Evolutionary conservation across 2,888 invertebrate genomes (phyloP), one percentile per base, ranked within the genome.

Genomic region (Hirtodrosophila cameraria): DNA sequence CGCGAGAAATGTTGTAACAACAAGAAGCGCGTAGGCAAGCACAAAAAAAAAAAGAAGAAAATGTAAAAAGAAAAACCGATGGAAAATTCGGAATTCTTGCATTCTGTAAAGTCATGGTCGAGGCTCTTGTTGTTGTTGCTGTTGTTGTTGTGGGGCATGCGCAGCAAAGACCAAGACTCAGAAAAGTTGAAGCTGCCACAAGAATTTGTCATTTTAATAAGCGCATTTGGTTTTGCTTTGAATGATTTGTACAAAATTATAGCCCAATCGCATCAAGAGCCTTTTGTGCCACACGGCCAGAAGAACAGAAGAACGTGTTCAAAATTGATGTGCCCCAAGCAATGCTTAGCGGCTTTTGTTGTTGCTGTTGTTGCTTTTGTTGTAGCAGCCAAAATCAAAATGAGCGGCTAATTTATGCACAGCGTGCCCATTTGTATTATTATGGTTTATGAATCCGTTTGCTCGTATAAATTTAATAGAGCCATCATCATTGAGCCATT

Each of bases 201-300:
- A 66, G 61, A 79, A 85, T 80, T 85, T 80, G 80, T 80, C 80
- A 85, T 64, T 80, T 82, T 85, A 82, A 85, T 80, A 82, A 75
- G 79, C 81, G 84, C 73, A 79, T 66, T 77, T 74, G 18, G 5
- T 53, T 41, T 30, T 36, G 16, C 16, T 41, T 27, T 69, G 71
- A 61, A 82, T 77, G 80, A 83, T 61, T 80, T 35, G 77, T 52
- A 23, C 30, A 54, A 70, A 63, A 63, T 58, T 41, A 16, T 12
- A 8, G 7, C 11, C 20, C 39, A 41, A 41, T 49, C 50, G 31
- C 27, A 16, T 27, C 54, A 58, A 65, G n/a, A n/a, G n/a, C n/a
- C 58, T 54, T 61, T 57, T 73, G 48, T 64, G 35, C 39, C 38
- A 48, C 60, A 67, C 45, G 30, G 41, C 59, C 58, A 41, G 53